Base-by-base conservation (phyloP, 2,888 invertebrate species). In the Yponomeuta evonymella region DNA sequence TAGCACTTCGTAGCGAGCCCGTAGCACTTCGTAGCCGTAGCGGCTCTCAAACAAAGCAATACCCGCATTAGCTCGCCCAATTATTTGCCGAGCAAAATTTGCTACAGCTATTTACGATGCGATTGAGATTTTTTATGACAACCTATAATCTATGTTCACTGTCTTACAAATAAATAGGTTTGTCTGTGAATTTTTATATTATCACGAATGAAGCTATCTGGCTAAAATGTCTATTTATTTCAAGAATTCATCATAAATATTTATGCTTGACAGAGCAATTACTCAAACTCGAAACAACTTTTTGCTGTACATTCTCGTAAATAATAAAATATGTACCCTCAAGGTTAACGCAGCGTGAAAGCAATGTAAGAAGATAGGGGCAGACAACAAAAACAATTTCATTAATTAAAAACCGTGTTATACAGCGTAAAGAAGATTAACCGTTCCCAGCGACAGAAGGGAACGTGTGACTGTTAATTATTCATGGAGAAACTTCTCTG, bases 351-450 rank as follows among this genome's bases (percentile, higher is more conserved):
- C 51, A 58, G 15, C 63, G 63, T 15, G 15, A 58, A 58, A 15
- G 51, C 10, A 51, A 51, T 51, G 51, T 58, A 58, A 58, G 4
- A 5, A 15, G 51, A 58, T 58, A 67, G 15, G 73, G 51, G 51
- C 51, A 58, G 51, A 58, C 51, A 58, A 58, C 51, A 58, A 58
- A 58, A 58, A 12, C 51, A 58, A 58, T 75, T 78, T 79, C 79
- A 77, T 79, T 78, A 79, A 79, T 82, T 80, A 80, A 81, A 79
- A 72, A 75, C 75, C 74, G 75, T 77, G 80, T 78, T 79, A 77
- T 75, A 78, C 75, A 76, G 72, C 77, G 78, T 78, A 82, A 81
- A 79, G 81, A 80, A 80, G 81, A 81, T 83, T 83, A 83, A 83
- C 82, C 76, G 77, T 75, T 77, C 76, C 77, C 78, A 78, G 77